Evolutionary conservation across 2,888 invertebrate genomes (phyloP).

Genomic region (Pollenia griseotomentosa): DNA sequence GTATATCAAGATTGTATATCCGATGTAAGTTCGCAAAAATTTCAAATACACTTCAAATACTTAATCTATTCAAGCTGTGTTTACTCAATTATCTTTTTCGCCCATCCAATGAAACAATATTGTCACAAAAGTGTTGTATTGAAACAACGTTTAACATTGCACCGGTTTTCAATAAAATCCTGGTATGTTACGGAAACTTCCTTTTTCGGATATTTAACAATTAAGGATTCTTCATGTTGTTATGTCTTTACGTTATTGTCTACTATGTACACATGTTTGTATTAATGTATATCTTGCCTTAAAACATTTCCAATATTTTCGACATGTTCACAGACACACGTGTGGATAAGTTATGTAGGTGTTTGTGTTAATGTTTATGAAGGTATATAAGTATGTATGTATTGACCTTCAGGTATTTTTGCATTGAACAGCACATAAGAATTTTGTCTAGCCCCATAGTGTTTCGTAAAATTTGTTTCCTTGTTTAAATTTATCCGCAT

Average conservation of each 20-base stretch:
- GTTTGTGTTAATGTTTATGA: background rate
- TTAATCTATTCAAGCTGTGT: no score
- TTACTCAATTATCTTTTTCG: background rate
- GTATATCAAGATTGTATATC: no score
- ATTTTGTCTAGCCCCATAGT: background rate
- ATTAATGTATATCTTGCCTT: background rate
- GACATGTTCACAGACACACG: background rate
- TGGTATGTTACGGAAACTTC: background rate
- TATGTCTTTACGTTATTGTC: background rate
- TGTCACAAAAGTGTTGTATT: background rate
- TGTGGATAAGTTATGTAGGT: background rate
- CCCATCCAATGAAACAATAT: background rate
- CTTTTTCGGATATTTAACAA: background rate
- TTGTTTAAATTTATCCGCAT: background rate
- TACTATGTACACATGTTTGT: background rate
- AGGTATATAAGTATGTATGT: background rate
- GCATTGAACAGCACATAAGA: no score
- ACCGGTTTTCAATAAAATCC: background rate
- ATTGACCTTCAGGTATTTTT: no score
- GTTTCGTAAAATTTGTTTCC: conserved; percentile 19
- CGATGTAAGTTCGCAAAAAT: no score
- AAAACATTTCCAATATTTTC: conserved; percentile 10
- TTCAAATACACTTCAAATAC: no score
- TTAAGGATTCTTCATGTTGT: conserved; percentile 5
- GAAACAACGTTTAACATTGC: background rate